phyloP scores from a whole-genome alignment of 2,888 invertebrate species.

The Leptinotarsa haldemani region DNA sequence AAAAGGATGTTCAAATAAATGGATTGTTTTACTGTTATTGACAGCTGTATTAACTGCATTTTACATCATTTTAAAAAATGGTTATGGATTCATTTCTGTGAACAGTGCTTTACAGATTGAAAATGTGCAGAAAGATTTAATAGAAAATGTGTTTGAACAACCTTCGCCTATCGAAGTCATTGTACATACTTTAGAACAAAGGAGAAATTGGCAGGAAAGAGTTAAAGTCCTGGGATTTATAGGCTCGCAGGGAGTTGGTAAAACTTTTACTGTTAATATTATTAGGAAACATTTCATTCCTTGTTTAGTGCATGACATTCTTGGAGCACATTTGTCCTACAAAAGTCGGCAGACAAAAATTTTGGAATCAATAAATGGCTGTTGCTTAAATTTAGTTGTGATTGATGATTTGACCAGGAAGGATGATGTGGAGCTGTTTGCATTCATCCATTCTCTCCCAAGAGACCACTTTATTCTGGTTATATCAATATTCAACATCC shows the following conservation, averaged over 20 bases:
- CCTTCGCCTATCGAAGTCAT: conserved; percentile 45
- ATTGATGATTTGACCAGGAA: conserved; percentile 55
- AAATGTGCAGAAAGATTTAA: conserved; percentile 46
- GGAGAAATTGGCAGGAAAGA: conserved; percentile 38
- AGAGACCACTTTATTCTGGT: conserved; percentile 46
- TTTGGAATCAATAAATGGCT: conserved; percentile 33
- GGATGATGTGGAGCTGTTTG: conserved; percentile 47
- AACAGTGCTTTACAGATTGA: conserved; percentile 42
- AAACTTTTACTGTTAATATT: conserved; percentile 56
- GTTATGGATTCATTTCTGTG: conserved; percentile 23
- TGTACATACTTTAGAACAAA: conserved; percentile 45
- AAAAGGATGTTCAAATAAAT: conserved; percentile 18
- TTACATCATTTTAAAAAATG: neutral
- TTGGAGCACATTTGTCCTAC: conserved; percentile 37
- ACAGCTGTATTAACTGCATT: conserved; percentile 19
- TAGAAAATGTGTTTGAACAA: conserved; percentile 49
- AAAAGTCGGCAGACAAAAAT: conserved; percentile 35
- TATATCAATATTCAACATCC: conserved; percentile 56
- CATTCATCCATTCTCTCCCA: conserved; percentile 52
- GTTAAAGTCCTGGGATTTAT: conserved; percentile 53
- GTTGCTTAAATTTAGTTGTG: conserved; percentile 54
- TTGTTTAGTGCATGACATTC: conserved; percentile 47
- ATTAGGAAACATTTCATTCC: conserved; percentile 52
- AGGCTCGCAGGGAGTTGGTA: conserved; percentile 58
- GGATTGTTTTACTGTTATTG: conserved; percentile 9